These are phyloP conservation scores for Anguilla marmorata DNA, from an alignment of 2,797 vertebrate species.

Conservation along the genomic window DNA sequence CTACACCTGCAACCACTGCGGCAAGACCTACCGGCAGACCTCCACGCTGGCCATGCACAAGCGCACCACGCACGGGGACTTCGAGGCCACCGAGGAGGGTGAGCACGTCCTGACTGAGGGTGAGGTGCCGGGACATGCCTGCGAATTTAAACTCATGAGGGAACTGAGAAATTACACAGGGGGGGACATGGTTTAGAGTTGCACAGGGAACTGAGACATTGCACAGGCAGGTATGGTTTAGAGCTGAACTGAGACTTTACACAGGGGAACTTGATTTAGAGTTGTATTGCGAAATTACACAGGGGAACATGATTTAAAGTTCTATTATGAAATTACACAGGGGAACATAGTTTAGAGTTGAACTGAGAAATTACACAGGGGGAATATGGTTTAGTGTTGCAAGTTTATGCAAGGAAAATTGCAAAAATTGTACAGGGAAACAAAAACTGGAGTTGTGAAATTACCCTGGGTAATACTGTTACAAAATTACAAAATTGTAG, in stretches of 20 bases:
- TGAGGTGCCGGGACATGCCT: not conserved
- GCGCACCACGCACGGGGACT: constrained; percentile 74
- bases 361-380: not conserved
- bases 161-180: not conserved
- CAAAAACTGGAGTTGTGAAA: not conserved
- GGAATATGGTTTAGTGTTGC: not conserved
- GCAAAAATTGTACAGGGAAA: not conserved
- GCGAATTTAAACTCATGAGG: not conserved
- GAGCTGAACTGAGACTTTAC: too few relatives aligned
- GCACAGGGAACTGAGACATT: not conserved
- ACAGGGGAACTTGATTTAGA: too few relatives aligned
- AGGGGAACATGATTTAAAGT: too few relatives aligned
- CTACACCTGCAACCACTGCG: constrained; percentile 76
- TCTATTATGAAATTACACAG: not conserved
- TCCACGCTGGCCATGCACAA: constrained; percentile 80
- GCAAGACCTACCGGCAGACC: constrained; percentile 79
- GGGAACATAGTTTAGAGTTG: not conserved
- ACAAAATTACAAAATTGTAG: not conserved
- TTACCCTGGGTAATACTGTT: not conserved
- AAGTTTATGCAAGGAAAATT: not conserved
- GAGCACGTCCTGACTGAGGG: constrained; percentile 57
- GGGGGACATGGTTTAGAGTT: not conserved
- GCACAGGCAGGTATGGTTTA: too few relatives aligned
- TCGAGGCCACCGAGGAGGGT: constrained; percentile 70
- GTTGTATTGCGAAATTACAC: too few relatives aligned